phyloP scores from a whole-genome alignment of 2,888 invertebrate genomes.

The Pyrgus malvae region DNA sequence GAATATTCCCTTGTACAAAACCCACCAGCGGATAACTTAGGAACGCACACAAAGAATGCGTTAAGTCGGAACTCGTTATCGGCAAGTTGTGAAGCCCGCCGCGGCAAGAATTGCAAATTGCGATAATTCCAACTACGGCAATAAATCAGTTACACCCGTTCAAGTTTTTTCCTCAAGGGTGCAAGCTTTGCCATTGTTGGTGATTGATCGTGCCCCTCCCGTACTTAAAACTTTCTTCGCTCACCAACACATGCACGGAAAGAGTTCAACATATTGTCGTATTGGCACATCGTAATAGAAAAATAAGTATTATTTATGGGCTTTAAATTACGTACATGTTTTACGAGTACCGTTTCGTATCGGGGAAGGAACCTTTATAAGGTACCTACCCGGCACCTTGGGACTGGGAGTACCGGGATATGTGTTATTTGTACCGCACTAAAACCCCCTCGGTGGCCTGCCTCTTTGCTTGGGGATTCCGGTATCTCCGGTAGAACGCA shows the following conservation, averaged over 20 bases:
- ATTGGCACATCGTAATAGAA: slow-evolving; percentile 41
- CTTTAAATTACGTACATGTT: slow-evolving; percentile 49
- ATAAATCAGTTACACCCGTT: slow-evolving; percentile 75
- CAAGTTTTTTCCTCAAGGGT: slow-evolving; percentile 75
- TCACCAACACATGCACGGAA: slow-evolving; percentile 62
- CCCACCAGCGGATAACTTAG: too few species aligned
- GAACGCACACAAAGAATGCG: slow-evolving; percentile 28
- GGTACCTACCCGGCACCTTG: too few species aligned
- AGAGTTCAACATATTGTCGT: slow-evolving; percentile 40
- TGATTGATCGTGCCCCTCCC: slow-evolving; percentile 70
- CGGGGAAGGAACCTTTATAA: too few species aligned
- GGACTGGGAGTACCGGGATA: too few species aligned
- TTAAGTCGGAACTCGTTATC: slow-evolving; percentile 60
- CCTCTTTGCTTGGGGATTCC: too few species aligned
- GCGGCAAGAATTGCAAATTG: slow-evolving; percentile 79
- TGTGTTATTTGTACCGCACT: too few species aligned
- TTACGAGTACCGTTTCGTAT: too few species aligned
- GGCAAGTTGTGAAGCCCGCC: slow-evolving; percentile 57
- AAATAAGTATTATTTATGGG: slow-evolving; percentile 38
- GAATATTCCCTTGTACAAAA: too few species aligned
- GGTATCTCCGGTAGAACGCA: too few species aligned
- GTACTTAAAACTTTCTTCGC: slow-evolving; percentile 58
- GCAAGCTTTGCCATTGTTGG: slow-evolving; percentile 60
- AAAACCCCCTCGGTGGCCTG: too few species aligned
- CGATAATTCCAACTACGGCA: slow-evolving; percentile 78